Evolutionary conservation across 2,797 vertebrate genomes (phyloP).

Genomic region (Microhierax caerulescens): DNA sequence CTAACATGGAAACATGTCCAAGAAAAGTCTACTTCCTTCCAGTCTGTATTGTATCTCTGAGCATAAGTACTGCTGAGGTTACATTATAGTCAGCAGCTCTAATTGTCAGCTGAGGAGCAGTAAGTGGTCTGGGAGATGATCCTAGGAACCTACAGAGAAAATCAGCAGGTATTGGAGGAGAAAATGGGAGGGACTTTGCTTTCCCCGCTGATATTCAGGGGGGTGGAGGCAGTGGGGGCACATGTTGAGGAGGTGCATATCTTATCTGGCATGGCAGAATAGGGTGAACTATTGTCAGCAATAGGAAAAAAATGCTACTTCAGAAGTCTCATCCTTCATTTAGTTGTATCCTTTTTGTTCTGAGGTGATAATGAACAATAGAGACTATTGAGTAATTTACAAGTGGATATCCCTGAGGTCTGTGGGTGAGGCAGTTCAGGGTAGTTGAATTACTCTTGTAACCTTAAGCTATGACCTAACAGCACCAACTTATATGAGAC

Average conservation of each 20-base stretch:
- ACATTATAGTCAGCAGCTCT: not conserved
- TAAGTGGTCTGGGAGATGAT: not conserved
- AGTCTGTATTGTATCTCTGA: not conserved
- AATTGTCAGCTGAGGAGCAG: not conserved
- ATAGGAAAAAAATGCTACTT: not conserved
- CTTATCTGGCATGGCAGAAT: not conserved
- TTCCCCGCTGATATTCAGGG: not conserved
- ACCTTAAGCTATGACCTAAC: not conserved
- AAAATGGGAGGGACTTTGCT: not conserved
- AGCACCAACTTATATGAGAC: not conserved
- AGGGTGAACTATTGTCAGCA: not conserved
- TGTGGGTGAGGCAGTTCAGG: not conserved
- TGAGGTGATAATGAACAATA: not conserved
- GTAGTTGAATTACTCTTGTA: not conserved
- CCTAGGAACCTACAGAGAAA: not conserved
- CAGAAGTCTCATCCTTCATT: not conserved
- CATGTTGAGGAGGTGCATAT: not conserved
- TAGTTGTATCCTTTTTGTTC: not conserved
- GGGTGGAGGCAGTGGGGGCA: not conserved
- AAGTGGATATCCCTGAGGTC: not conserved
- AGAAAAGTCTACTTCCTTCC: not conserved
- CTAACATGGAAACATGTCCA: not conserved
- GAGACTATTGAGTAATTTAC: not conserved
- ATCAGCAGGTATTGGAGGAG: not conserved
- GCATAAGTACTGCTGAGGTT: not conserved